Percentiles rank a stretch among this genome's conserved stretches.
Evolutionary conservation across 2,113 vertebrate species (phyloP).

Genomic region (Pollachius pollachius): DNA sequence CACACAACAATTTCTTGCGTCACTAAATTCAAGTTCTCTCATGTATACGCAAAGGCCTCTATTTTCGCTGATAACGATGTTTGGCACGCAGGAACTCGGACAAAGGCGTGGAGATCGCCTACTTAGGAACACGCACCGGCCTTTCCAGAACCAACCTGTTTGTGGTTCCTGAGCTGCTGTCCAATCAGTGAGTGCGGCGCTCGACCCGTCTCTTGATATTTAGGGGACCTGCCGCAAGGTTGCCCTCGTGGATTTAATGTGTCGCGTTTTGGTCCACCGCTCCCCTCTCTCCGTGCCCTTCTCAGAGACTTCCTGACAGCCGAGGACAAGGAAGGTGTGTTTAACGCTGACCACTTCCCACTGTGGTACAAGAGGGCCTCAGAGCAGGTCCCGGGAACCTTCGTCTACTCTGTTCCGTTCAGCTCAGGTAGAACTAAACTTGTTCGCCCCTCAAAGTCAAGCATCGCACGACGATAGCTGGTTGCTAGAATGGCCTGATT

Average conservation of each 20-base stretch:
- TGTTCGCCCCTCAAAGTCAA: neutral
- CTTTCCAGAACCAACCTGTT: conserved; percentile 93
- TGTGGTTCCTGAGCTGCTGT: conserved; percentile 89
- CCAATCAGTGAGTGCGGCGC: conserved; percentile 85
- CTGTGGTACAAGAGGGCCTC: conserved; percentile 97
- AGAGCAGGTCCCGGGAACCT: conserved; percentile 93
- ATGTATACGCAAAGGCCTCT: neutral
- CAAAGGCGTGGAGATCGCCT: conserved; percentile 97
- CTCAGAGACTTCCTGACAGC: conserved; percentile 93
- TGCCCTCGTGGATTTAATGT: neutral
- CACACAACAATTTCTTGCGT: neutral
- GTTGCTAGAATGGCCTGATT: too few relatives aligned
- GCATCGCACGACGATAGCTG: too few relatives aligned
- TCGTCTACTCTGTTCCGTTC: conserved; percentile 95
- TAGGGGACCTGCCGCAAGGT: conserved; percentile 11
- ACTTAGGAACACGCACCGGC: conserved; percentile 92
- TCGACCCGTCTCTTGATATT: conserved; percentile 20
- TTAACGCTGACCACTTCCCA: conserved; percentile 97
- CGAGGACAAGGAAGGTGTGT: conserved; percentile 94
- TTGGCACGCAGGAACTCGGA: conserved; percentile 88
- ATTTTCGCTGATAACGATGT: neutral
- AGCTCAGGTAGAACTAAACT: conserved; percentile 80
- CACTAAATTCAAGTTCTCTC: too few relatives aligned
- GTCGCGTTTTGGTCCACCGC: conserved; percentile 56
- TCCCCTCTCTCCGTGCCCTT: conserved; percentile 48